Percentiles rank a stretch among this genome's conserved stretches.
Evolutionary conservation across 2,797 vertebrate genomes (phyloP).

Genomic region (Agapornis canus): DNA sequence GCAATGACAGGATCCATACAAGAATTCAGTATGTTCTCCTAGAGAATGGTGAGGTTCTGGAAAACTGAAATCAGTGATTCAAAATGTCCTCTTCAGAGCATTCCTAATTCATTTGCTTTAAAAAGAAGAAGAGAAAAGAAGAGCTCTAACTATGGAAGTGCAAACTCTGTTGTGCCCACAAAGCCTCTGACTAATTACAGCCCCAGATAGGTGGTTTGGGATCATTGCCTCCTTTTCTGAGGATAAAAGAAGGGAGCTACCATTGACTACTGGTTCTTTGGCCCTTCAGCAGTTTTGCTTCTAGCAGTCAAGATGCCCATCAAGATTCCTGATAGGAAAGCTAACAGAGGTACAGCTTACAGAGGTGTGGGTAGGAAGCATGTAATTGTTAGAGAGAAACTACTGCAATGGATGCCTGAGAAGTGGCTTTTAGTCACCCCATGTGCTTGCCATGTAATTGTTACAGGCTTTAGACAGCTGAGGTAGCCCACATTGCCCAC

Average conservation of each 20-base stretch:
- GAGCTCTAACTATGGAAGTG: not conserved
- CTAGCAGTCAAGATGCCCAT: not conserved
- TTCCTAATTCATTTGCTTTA: not conserved
- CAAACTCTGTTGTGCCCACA: not conserved
- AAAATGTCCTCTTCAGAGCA: not conserved
- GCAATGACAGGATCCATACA: not conserved
- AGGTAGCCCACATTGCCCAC: not conserved
- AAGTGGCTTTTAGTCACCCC: not conserved
- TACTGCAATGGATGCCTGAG: not conserved
- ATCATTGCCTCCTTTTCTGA: not conserved
- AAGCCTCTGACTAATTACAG: not conserved
- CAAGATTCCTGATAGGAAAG: not conserved
- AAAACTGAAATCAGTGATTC: not conserved
- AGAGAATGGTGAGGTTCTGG: not conserved
- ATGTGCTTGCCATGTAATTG: not conserved
- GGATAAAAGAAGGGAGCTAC: not conserved
- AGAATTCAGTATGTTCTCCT: not conserved
- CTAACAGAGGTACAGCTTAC: not conserved
- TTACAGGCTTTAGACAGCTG: not conserved
- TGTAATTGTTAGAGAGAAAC: not conserved
- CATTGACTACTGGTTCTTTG: not conserved
- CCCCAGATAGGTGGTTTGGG: not conserved
- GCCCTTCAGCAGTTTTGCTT: not conserved
- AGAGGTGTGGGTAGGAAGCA: not conserved
- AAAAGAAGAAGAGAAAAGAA: rapidly evolving